phyloP scores from a whole-genome alignment of 2,888 invertebrate species.

The Malachius bipustulatus region DNA sequence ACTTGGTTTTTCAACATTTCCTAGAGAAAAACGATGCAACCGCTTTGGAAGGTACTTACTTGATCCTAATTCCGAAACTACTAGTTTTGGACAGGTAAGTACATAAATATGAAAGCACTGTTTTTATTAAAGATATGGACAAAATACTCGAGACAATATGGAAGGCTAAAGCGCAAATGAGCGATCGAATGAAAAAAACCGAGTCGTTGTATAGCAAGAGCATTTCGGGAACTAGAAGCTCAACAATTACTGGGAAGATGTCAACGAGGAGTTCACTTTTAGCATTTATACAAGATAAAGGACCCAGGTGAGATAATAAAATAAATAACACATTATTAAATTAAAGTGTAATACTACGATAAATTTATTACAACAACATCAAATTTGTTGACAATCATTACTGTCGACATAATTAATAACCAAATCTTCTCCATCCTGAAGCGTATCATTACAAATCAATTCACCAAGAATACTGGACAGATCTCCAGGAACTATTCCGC shows the following conservation, averaged over 20 bases:
- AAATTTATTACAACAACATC: constrained; percentile 10
- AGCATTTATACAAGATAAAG: neutral
- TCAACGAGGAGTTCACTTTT: neutral
- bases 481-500: constrained; percentile 42
- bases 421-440: constrained; percentile 55
- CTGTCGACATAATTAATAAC: constrained; percentile 49
- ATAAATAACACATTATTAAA: neutral
- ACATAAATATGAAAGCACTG: neutral
- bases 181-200: too few species aligned
- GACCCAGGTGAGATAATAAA: neutral
- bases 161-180: neutral
- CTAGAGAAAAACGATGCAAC: constrained; percentile 22
- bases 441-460: constrained; percentile 40
- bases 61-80: too few species aligned
- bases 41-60: constrained; percentile 19
- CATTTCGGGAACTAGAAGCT: too few species aligned
- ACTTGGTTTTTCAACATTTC: constrained; percentile 23
- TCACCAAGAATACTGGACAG: constrained; percentile 44
- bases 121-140: neutral
- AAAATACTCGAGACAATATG: neutral
- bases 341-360: neutral
- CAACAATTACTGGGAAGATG: neutral
- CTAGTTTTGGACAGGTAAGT: neutral
- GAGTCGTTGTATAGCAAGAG: too few species aligned
- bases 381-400: constrained; percentile 21